These are phyloP conservation scores for Callinectes sapidus DNA, from an alignment of 2,888 invertebrate genomes.

Conservation along the genomic window DNA sequence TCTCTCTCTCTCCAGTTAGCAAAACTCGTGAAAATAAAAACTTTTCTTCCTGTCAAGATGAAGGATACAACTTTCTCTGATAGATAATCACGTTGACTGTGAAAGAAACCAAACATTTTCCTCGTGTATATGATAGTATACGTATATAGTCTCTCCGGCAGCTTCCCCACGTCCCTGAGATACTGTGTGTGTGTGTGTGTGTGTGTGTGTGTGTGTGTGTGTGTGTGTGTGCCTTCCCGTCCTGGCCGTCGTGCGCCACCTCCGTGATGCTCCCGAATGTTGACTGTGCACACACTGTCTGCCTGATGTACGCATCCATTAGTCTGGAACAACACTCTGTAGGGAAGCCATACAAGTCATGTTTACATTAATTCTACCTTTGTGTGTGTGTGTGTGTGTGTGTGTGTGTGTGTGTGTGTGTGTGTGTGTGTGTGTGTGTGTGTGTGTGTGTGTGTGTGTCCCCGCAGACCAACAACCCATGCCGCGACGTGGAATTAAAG, in stretches of 20 bases:
- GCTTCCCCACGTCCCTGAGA: neutral
- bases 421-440: too few species aligned
- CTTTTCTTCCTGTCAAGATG: neutral
- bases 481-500: neutral
- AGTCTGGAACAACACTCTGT: slow-evolving; percentile 37
- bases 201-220: too few species aligned
- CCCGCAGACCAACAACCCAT: neutral
- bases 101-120: neutral
- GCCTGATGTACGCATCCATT: slow-evolving; percentile 31
- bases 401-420: too few species aligned
- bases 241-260: neutral
- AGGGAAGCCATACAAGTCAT: slow-evolving; percentile 24
- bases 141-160: neutral
- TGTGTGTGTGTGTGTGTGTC: neutral
- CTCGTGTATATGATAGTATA: neutral
- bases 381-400: neutral
- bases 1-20: neutral
- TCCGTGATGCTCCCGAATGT: neutral
- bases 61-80: slow-evolving; percentile 16
- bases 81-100: neutral
- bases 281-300: slow-evolving; percentile 29
- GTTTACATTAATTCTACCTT: neutral
- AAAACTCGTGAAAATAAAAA: neutral
- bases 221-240: neutral
- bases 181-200: neutral